Percentiles rank a stretch among this genome's conserved stretches.
These are phyloP conservation scores for Ramphastos sulfuratus DNA, from an alignment of 2,113 vertebrate genomes.

Conservation along the genomic window DNA sequence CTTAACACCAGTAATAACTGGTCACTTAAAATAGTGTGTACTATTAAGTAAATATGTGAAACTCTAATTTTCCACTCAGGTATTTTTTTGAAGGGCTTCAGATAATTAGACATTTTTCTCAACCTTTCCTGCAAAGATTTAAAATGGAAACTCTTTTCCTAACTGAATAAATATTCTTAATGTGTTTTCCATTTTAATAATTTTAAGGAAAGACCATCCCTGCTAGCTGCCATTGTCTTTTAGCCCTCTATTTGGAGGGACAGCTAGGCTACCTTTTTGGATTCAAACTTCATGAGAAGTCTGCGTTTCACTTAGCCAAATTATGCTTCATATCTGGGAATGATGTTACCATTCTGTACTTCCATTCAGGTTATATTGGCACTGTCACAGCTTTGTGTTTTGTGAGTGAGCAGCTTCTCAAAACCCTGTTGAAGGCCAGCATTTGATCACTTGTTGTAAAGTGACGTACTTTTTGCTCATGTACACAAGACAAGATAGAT, in stretches of 20 bases:
- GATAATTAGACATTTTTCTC: accelerated
- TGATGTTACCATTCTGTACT: accelerated
- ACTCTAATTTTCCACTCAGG: not conserved
- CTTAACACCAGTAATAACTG: not conserved
- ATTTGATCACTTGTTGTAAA: not conserved
- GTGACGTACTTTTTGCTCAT: accelerated
- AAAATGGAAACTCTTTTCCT: not conserved
- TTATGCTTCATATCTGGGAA: too few species aligned
- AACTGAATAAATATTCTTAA: not conserved
- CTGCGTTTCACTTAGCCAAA: accelerated
- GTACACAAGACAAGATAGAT: not conserved
- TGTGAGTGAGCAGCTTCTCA: not conserved
- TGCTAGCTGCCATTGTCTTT: not conserved
- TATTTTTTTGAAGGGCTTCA: not conserved
- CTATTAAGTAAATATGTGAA: not conserved
- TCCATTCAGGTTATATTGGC: not conserved
- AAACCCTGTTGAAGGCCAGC: accelerated
- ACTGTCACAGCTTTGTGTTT: not conserved
- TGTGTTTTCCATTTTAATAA: not conserved
- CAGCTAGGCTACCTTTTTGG: not conserved
- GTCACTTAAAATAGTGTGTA: not conserved
- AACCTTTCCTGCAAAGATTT: not conserved
- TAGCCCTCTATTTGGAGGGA: not conserved
- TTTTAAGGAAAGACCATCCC: not conserved
- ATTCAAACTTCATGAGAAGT: not conserved